Evolutionary conservation across 2,888 invertebrate species (phyloP), one percentile per base, ranked within the genome.

Genomic region (Coleophora flavipennella): DNA sequence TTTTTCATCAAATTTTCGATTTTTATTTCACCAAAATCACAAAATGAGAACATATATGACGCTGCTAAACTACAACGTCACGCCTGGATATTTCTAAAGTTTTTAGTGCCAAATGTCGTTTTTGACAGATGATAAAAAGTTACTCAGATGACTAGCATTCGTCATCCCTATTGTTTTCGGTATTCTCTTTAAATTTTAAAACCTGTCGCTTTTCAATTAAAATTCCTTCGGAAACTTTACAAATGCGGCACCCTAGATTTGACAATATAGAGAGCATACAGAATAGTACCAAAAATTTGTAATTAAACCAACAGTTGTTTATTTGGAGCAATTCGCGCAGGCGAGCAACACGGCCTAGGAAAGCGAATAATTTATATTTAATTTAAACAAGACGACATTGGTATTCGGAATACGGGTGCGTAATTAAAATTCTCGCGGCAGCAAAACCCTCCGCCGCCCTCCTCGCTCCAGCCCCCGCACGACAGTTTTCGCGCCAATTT

Each of bases 401-500:
- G 81, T 81, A 83, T 83, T 83, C 83, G 80, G 73, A 77, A 78
- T 80, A 78, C 83, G 83, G 78, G 78, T 80, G 81, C 84, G 84
- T 84, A 84, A 84, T 83, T 83, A 83, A 83, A 83, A 83, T 83
- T 83, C 83, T 78, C 79, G 77, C 71, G 77, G 81, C 70, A 73
- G 78, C 72, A 67, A 68, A 59, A 53, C 64, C 63, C 65, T 62
- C 67, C 57, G 55, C 59, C 59, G 55, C 55, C 49, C 41, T 39
- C 42, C 20, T 20, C 3, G 6, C 20, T 20, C 41, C 44, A 39
- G 40, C 42, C 39, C 41, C 45, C 40, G 40, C 70, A 76, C 83
- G 80, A 81, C 84, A 81, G 78, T 84, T 84, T 84, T 84, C 84
- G 83, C 84, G 84, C 84, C 84, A 84, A 84, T 84, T 84, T 81